Evolutionary conservation across 2,113 vertebrate genomes (phyloP), one percentile per base, ranked within the genome.

Genomic region (Dinomys branickii): DNA sequence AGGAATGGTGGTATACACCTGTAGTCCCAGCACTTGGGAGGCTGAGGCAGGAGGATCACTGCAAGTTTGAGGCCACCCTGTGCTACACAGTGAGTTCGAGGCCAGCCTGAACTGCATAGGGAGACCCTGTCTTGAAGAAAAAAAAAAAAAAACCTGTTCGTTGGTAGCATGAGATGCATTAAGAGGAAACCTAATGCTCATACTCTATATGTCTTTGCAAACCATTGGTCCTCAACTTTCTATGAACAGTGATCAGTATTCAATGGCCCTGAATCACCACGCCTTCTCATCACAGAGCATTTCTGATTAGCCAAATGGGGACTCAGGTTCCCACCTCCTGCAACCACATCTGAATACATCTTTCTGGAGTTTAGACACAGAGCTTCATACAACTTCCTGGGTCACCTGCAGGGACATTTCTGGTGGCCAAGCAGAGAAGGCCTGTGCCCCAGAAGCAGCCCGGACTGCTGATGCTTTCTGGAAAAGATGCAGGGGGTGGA

Each of bases 261-360:
- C 58, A 28, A 3, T 12, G 14, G 6, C 33, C 16, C 50, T 0
- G 0, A 13, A 33, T 13, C 69, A n/a, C 92, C 41, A 82, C 73
- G 50, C 28, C 0, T 65, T 63, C 35, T 17, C 50, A 19, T 8
- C 0, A 0, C 0, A 10, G 47, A 12, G 0, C 61, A 22, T 58
- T 84, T 59, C 86, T 3, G 7, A 22, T 41, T 41, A 16, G 8
- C 54, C 17, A 1, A 7, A 24, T 19, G 54, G 52, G 14, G 24
- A 16, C 56, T 56, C 67, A 12, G 4, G 35, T 1, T 7, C 5
- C 38, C 56, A 19, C 78, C 63, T 80, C 82, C 91, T 38, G 24
- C 85, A 69, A 71, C 84, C 52, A 67, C 54, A 73, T 92, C 73
- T 4, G 3, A 30, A 44, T 5, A 26, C 3, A 3, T 58, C n/a